Percentiles rank a stretch among this genome's conserved stretches.
These are phyloP conservation scores for Rhagonycha lutea DNA, from an alignment of 2,888 invertebrate genomes.

Conservation along the genomic window DNA sequence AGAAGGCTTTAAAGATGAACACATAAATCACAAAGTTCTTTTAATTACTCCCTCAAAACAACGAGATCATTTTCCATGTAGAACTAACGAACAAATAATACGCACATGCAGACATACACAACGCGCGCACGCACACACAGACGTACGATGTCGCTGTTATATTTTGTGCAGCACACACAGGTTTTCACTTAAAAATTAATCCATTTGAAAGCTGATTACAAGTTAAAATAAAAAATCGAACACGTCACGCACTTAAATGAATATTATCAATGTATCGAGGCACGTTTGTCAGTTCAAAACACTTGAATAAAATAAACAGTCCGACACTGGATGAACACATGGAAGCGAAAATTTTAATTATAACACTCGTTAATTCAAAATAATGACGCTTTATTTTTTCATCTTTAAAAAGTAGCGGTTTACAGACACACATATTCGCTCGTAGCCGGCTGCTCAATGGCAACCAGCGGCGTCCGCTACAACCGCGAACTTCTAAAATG, in stretches of 20 bases:
- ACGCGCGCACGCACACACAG: no score
- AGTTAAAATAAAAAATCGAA: not conserved
- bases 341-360: not conserved
- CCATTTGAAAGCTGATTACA: not conserved
- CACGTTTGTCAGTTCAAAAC: slow-evolving; percentile 18
- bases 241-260: not conserved
- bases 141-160: not conserved
- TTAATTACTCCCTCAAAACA: slow-evolving; percentile 10
- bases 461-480: slow-evolving; percentile 45
- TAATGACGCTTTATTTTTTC: not conserved
- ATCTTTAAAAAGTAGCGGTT: slow-evolving; percentile 4
- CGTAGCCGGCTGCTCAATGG: slow-evolving; percentile 52
- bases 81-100: not conserved
- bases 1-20: slow-evolving; percentile 22
- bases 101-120: not conserved
- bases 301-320: slow-evolving; percentile 5
- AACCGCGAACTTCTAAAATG: slow-evolving; percentile 61
- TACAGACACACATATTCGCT: slow-evolving; percentile 18
- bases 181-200: not conserved
- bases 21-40: slow-evolving; percentile 20
- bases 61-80: not conserved
- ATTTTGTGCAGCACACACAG: not conserved
- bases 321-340: not conserved
- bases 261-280: not conserved
- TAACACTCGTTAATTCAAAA: not conserved